Percentiles rank a stretch among this genome's conserved stretches.
These are phyloP conservation scores for Drosophila arawakana DNA, from an alignment of 1,140 invertebrate genomes.

Conservation along the genomic window DNA sequence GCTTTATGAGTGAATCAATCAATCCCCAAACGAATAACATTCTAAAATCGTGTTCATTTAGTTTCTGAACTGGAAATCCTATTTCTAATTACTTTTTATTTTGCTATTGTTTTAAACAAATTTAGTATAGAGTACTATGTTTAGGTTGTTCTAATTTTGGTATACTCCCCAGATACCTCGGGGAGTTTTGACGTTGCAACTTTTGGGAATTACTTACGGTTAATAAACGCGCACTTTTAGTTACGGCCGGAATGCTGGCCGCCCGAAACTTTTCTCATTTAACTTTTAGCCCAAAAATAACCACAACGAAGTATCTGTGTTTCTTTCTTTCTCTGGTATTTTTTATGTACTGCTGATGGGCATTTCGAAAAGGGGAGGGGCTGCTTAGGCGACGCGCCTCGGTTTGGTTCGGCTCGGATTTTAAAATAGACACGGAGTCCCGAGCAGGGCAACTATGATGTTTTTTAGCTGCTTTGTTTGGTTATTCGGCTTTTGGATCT, in stretches of 20 bases:
- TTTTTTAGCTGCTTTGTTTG: constrained; percentile 33
- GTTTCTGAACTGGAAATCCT: not conserved
- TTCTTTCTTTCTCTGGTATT: constrained; percentile 34
- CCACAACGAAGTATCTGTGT: constrained; percentile 29
- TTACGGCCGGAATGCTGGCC: constrained; percentile 39
- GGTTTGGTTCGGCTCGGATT: too few species aligned
- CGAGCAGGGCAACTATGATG: constrained; percentile 36
- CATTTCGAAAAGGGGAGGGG: constrained; percentile 19
- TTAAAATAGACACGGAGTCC: constrained; percentile 2
- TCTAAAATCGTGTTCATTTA: not conserved
- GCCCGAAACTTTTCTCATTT: constrained; percentile 72
- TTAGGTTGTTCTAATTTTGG: not conserved
- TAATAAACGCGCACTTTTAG: constrained; percentile 72
- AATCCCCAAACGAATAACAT: constrained; percentile 1
- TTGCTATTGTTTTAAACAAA: not conserved
- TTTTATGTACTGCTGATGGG: constrained; percentile 75
- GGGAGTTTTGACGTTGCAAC: not conserved
- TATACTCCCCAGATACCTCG: not conserved
- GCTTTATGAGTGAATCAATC: constrained; percentile 18
- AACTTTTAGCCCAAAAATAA: constrained; percentile 61
- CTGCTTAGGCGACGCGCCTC: too few species aligned
- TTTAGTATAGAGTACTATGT: not conserved
- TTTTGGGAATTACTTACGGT: constrained; percentile 59
- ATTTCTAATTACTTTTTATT: not conserved
- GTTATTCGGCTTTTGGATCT: constrained; percentile 34